Conservation (phyloP, 92 coral and sea anemone genomes). For the Epizoanthus scotinus region DNA sequence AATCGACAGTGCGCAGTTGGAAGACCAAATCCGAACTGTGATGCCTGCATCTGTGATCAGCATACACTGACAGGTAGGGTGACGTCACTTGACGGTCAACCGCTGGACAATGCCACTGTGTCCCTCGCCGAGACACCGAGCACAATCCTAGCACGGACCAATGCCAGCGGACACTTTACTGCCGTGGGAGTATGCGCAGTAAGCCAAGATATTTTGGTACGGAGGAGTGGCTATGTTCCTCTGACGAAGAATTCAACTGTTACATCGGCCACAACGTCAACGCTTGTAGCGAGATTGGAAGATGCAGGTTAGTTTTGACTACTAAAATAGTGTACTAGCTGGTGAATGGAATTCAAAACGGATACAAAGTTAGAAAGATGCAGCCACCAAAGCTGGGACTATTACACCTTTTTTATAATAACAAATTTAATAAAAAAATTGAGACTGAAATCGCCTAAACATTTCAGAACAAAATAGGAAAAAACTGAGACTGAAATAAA, state of each 20-base stretch:
- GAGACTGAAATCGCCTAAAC: too few relatives aligned
- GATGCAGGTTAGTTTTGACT: constrained; percentile 51
- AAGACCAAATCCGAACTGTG: constrained; percentile 23
- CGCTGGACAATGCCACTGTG: constrained; percentile 38
- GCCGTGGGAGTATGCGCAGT: constrained; percentile 45
- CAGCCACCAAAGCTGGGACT: too few relatives aligned
- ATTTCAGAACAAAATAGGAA: too few relatives aligned
- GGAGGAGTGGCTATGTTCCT: constrained; percentile 39
- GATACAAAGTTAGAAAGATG: too few relatives aligned
- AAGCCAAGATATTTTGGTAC: constrained; percentile 13
- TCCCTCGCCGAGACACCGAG: constrained; percentile 51
- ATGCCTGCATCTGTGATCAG: constrained; percentile 42
- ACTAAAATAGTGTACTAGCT: background rate
- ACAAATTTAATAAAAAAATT: too few relatives aligned
- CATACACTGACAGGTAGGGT: constrained; percentile 40
- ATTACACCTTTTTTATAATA: too few relatives aligned
- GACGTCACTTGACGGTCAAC: constrained; percentile 16
- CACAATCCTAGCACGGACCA: constrained; percentile 34
- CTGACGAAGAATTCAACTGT: background rate
- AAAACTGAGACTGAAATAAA: too few relatives aligned
- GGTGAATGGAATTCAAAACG: too few relatives aligned
- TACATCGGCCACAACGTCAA: constrained; percentile 5
- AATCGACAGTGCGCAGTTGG: constrained; percentile 23
- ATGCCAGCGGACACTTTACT: constrained; percentile 43
- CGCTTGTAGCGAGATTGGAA: constrained; percentile 27